These are phyloP conservation scores for Callyntrura guangdongensis DNA, from an alignment of 2,888 invertebrate genomes.

Conservation along the genomic window DNA sequence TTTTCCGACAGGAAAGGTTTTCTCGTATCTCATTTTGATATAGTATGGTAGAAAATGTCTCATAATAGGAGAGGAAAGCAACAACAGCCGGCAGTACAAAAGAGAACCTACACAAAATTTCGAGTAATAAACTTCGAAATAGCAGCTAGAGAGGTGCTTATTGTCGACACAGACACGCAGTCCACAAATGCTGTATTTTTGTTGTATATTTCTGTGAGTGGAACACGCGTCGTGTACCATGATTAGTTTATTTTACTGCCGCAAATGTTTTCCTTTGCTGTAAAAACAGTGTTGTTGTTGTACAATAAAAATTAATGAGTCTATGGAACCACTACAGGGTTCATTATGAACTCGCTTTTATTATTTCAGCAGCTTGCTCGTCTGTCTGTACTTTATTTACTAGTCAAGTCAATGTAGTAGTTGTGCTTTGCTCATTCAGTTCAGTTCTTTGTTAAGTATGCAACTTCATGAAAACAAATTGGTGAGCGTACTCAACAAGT, in stretches of 20 bases:
- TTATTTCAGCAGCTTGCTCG: slow-evolving; percentile 4
- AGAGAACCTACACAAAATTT: too few relatives aligned
- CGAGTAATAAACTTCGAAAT: neutral
- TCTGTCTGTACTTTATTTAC: slow-evolving; percentile 39
- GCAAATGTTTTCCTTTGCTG: slow-evolving; percentile 17
- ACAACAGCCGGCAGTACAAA: too few relatives aligned
- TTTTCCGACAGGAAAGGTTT: neutral
- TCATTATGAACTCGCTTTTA: neutral
- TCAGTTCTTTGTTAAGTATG: neutral
- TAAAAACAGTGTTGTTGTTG: slow-evolving; percentile 29
- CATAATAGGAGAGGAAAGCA: too few relatives aligned
- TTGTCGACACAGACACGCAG: neutral
- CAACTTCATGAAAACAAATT: neutral
- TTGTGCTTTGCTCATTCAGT: slow-evolving; percentile 14
- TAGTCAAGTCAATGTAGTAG: neutral
- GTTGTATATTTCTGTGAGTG: neutral
- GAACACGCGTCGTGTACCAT: neutral
- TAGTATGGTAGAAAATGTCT: too few relatives aligned
- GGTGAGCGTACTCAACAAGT: slow-evolving; percentile 37
- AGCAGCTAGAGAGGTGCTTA: too few relatives aligned
- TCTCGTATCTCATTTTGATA: too few relatives aligned
- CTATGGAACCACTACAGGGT: neutral
- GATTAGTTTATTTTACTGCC: slow-evolving; percentile 28
- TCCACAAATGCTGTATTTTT: neutral
- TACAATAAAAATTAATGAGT: slow-evolving; percentile 56